Conservation (phyloP, 2,113 vertebrate species). For the Apaloderma vittatum region DNA sequence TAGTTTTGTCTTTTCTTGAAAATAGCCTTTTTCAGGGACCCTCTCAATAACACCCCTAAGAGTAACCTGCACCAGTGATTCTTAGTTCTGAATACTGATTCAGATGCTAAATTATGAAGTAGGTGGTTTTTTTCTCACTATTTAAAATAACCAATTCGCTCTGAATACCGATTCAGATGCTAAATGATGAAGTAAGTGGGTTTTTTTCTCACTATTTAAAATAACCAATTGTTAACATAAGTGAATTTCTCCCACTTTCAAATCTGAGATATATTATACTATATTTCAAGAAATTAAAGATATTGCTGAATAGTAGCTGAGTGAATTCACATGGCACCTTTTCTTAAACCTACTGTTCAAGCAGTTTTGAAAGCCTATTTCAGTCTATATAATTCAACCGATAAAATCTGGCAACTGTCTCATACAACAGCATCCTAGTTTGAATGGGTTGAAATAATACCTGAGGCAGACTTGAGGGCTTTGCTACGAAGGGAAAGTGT, state of each 20-base stretch:
- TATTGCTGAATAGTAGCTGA: not conserved
- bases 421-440: not conserved
- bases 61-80: not conserved
- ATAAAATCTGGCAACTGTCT: not conserved
- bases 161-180: conserved; percentile 26
- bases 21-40: not conserved
- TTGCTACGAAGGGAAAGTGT: not conserved
- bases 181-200: conserved; percentile 23
- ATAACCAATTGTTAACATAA: conserved; percentile 25
- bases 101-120: conserved; percentile 22
- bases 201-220: conserved; percentile 29
- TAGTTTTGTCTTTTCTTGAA: not conserved
- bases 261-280: not conserved
- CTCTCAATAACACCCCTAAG: not conserved
- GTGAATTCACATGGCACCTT: not conserved
- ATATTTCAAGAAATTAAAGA: conserved; percentile 26
- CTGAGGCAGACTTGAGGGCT: not conserved
- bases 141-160: conserved; percentile 54
- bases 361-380: not conserved
- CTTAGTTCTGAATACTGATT: conserved; percentile 17
- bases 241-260: conserved; percentile 10
- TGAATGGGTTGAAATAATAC: not conserved
- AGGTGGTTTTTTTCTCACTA: conserved; percentile 2
- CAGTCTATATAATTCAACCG: not conserved
- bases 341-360: not conserved